Conservation (phyloP, 1,140 invertebrate genomes). For the Magallana ariakensis region DNA sequence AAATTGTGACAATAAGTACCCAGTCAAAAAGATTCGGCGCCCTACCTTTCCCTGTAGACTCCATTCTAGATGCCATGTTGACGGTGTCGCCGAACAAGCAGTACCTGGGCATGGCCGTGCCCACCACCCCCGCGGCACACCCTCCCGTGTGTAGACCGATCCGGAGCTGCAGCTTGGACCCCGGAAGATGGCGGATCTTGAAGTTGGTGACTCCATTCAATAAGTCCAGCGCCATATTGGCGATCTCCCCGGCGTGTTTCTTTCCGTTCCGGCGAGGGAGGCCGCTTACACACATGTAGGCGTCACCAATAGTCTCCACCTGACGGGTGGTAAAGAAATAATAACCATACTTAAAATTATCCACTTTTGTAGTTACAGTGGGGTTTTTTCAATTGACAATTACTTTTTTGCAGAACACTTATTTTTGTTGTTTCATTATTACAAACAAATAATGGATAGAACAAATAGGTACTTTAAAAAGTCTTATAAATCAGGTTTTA, state of each 20-base stretch:
- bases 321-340: constrained; percentile 17
- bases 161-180: constrained; percentile 89
- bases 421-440: too few relatives aligned
- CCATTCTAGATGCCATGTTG: constrained; percentile 76
- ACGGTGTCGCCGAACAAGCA: constrained; percentile 76
- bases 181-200: constrained; percentile 88
- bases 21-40: not conserved
- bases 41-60: constrained; percentile 73
- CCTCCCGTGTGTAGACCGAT: constrained; percentile 94
- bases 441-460: too few relatives aligned
- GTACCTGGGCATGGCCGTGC: constrained; percentile 74
- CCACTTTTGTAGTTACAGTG: too few relatives aligned
- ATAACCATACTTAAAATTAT: too few relatives aligned
- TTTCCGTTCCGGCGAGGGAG: constrained; percentile 89
- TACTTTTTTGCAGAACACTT: too few relatives aligned
- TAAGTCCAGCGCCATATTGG: constrained; percentile 93
- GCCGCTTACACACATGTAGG: constrained; percentile 96
- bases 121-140: constrained; percentile 77
- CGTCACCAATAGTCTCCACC: constrained; percentile 85
- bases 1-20: too few relatives aligned
- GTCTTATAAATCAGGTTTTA: too few relatives aligned
- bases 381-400: too few relatives aligned
- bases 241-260: constrained; percentile 89
- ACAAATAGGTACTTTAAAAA: too few relatives aligned
- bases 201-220: constrained; percentile 92